Evolutionary conservation across 2,113 vertebrate species (phyloP).

Genomic region (Numida meleagris): DNA sequence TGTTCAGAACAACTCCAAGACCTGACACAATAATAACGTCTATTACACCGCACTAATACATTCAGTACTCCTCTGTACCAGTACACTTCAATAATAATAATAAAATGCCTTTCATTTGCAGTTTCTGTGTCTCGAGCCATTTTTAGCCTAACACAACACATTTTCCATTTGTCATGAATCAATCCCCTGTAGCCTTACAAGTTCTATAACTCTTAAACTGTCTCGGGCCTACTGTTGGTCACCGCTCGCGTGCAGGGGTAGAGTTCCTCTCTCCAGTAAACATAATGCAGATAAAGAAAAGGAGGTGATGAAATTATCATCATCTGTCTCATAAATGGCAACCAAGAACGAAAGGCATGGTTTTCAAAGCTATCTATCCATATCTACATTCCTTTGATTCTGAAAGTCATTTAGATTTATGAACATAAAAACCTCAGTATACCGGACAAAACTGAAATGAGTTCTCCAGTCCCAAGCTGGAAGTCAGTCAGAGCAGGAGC

Average conservation of each 20-base stretch:
- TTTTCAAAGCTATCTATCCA: neutral
- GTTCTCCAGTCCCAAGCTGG: neutral
- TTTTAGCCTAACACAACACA: neutral
- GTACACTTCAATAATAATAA: neutral
- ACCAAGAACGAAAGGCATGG: neutral
- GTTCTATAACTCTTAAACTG: neutral
- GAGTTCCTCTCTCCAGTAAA: neutral
- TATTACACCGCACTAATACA: neutral
- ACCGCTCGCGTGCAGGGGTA: accelerated
- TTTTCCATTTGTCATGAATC: neutral
- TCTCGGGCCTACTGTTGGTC: neutral
- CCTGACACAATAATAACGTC: neutral
- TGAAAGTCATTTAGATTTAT: neutral
- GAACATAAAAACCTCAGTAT: neutral
- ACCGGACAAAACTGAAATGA: neutral
- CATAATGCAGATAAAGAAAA: neutral
- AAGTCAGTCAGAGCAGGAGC: neutral
- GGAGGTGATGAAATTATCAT: neutral
- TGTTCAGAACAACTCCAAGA: neutral
- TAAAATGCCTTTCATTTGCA: neutral
- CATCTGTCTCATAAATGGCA: neutral
- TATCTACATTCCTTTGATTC: neutral
- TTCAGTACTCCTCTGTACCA: neutral
- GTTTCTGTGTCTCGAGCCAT: neutral
- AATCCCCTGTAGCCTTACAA: accelerated